Evolutionary conservation across 2,888 invertebrate genomes (phyloP).

Genomic region (Acleris laterana): DNA sequence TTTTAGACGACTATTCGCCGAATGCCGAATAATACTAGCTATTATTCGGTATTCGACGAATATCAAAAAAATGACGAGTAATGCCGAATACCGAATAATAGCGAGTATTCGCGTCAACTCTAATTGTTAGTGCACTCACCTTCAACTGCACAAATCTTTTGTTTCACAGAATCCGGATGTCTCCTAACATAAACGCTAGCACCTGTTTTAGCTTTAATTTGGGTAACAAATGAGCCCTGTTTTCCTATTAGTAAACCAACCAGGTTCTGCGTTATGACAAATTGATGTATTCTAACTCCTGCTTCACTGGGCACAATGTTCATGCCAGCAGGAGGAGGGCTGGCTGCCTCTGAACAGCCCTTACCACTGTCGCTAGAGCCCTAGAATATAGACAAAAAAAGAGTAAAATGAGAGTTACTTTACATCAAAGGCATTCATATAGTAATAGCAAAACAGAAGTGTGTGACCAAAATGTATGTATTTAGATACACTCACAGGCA

Average conservation of each 20-base stretch:
- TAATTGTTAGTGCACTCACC: slow-evolving; percentile 79
- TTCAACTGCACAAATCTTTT: slow-evolving; percentile 93
- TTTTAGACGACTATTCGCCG: too few relatives aligned
- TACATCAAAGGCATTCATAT: slow-evolving; percentile 7
- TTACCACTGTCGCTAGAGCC: slow-evolving; percentile 94
- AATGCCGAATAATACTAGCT: too few relatives aligned
- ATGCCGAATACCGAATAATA: too few relatives aligned
- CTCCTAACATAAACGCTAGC: slow-evolving; percentile 91
- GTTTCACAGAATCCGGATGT: slow-evolving; percentile 89
- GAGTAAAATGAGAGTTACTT: neutral
- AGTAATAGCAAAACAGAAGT: slow-evolving; percentile 27
- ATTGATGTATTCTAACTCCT: slow-evolving; percentile 87
- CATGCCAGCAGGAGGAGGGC: slow-evolving; percentile 87
- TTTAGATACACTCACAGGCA: slow-evolving; percentile 29
- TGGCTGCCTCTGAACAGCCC: slow-evolving; percentile 89
- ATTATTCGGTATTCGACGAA: too few relatives aligned
- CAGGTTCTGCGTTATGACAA: slow-evolving; percentile 89
- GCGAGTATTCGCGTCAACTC: too few relatives aligned
- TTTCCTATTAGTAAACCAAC: slow-evolving; percentile 95
- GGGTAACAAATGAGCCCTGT: slow-evolving; percentile 91
- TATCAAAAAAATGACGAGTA: too few relatives aligned
- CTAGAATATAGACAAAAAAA: slow-evolving; percentile 60
- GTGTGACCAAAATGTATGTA: slow-evolving; percentile 21
- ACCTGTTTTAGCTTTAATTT: slow-evolving; percentile 90
- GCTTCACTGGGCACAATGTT: slow-evolving; percentile 76